Evolutionary conservation across 2,113 vertebrate species (phyloP), one percentile per base, ranked within the genome.

Genomic region (Lamprotornis superbus): DNA sequence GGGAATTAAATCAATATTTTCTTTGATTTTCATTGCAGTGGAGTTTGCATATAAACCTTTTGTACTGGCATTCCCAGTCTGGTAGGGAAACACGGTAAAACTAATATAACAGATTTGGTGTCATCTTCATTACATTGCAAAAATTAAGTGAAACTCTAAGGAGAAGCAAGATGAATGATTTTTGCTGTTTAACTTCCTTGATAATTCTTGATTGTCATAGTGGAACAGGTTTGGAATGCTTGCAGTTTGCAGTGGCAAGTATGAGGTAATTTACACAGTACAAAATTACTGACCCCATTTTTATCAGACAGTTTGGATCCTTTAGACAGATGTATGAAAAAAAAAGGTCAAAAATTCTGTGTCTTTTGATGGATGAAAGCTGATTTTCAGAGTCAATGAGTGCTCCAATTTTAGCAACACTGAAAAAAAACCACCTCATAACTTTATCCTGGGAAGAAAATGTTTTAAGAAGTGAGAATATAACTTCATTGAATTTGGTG

Each of bases 1-100:
- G 96, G 96, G 97, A 97, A 98, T 97, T 90, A 98, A 97, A 98
- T 98, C 98, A 98, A 98, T 98, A 97, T 67, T 53, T 89, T 87
- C 93, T 93, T 93, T 96, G 95, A 97, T 93, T 96, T 93, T 96
- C 91, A 93, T 94, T 96, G 71, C 84, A 46, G 31, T 81, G 25
- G 35, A 27, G 14, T 85, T 93, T 93, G 87, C 55, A 30, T 71
- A 44, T 70, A 77, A 94, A 77, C 74, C 18, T 85, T 92, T 74
- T 46, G 22, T 70, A 39, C 40, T 71, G n/a, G 9, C 37, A 24
- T 81, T 91, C n/a, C 7, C 50, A 95, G 44, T 23, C 46, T 70
- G 40, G 9, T 22, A 78, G 28, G 44, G 33, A 92, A 90, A 74
- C 11, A 18, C 1, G 1, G 11, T 24, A 61, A 80, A 76, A 83